These are phyloP conservation scores for Selene dorsalis DNA, from an alignment of 2,797 vertebrate species.

Conservation along the genomic window DNA sequence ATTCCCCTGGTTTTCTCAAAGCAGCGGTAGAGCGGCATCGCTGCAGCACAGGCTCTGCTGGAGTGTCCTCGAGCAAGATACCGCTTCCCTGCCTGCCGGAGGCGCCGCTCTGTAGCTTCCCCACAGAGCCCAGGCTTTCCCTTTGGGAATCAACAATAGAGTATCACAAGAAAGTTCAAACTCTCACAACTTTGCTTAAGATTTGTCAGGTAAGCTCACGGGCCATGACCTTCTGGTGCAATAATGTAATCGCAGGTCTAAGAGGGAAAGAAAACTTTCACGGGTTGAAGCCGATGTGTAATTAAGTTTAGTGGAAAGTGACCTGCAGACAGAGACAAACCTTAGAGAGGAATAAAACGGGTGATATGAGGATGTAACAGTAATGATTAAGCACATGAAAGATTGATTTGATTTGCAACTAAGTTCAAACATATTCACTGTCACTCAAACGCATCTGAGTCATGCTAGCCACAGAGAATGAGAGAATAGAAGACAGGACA, in stretches of 20 bases:
- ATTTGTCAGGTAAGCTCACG: conserved; percentile 21
- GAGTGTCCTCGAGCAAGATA: conserved; percentile 49
- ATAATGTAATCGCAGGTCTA: conserved; percentile 21
- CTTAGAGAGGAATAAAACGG: background rate
- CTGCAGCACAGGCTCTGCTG: conserved; percentile 10
- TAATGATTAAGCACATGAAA: conserved; percentile 22
- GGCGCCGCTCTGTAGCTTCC: conserved; percentile 40
- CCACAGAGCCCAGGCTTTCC: conserved; percentile 9
- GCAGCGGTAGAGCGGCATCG: background rate
- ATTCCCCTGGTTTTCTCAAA: conserved; percentile 10
- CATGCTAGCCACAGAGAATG: background rate
- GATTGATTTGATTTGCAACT: conserved; percentile 36
- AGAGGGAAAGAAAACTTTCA: conserved; percentile 1
- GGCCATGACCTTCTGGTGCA: conserved; percentile 37
- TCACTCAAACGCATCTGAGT: conserved; percentile 20
- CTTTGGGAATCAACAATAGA: conserved; percentile 37
- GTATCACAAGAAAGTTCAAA: conserved; percentile 24
- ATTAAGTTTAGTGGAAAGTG: conserved; percentile 25
- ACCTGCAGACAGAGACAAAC: conserved; percentile 11
- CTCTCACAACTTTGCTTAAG: conserved; percentile 16
- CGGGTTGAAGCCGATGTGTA: conserved; percentile 1
- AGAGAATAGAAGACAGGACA: background rate
- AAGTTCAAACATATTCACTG: conserved; percentile 43
- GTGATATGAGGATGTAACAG: conserved; percentile 19
- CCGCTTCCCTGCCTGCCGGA: conserved; percentile 32